Evolutionary conservation across 2,888 invertebrate genomes (phyloP), one percentile per base, ranked within the genome.

Genomic region (Melanargia galathea): DNA sequence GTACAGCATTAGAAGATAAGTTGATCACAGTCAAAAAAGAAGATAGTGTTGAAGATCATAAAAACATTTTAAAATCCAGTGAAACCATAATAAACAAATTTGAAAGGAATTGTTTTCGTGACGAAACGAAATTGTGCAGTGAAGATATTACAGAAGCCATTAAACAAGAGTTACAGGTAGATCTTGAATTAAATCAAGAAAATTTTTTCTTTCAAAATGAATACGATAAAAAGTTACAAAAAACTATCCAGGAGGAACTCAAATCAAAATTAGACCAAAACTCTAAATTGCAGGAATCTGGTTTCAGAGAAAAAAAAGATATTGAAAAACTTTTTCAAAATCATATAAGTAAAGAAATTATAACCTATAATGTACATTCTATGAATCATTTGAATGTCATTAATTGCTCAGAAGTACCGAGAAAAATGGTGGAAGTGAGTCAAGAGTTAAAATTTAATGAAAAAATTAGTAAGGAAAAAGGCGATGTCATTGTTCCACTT

Each of bases 401-500:
- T 49, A 81, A 76, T 70, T 77, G 77, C 65, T 75, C 79, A 13
- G 87, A 84, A 73, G 67, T 74, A 30, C 72, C 66, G 55, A 82
- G 79, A 71, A 83, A 82, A 62, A 71, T 75, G 60, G 61, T 73
- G 35, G 83, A 86, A 56, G 57, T 72, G 10, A 73, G 65, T 38
- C 69, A 73, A 49, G 81, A 81, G 33, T 55, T 72, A 40, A 83
- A 82, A 71, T 62, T 60, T 61, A 67, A 63, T 64, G 84, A 87
- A 56, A 82, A 80, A 63, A 72, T 79, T 75, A 77, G 81, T 65
- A 84, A 80, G 66, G 84, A 84, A 61, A 80, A 77, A 69, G 77
- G 68, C 61, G 81, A 75, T 70, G 73, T 78, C 64, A 78, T 72
- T 66, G 68, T 70, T 48, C 62, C 73, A 38, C 78, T 45, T 77